phyloP scores from a whole-genome alignment of 2,797 vertebrate species.

The Coccyzus lansbergi region DNA sequence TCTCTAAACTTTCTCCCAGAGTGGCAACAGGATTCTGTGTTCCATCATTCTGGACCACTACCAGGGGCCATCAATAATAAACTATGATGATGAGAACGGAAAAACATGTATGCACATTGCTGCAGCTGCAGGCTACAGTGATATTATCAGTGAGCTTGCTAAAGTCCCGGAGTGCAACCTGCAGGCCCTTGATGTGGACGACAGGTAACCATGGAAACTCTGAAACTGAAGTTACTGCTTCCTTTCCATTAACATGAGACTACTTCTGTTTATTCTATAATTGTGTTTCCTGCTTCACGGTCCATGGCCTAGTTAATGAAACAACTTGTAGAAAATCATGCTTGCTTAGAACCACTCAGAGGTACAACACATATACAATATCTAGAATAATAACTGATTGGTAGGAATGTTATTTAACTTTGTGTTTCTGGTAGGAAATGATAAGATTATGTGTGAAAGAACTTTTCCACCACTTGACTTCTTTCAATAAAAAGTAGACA shows the following conservation, averaged over 20 bases:
- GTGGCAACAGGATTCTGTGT: constrained; percentile 85
- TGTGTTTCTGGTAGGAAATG: not conserved
- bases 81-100: constrained; percentile 88
- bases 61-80: constrained; percentile 85
- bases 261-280: constrained; percentile 6
- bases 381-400: not conserved
- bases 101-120: constrained; percentile 89
- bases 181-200: constrained; percentile 88
- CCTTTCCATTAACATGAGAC: constrained; percentile 30
- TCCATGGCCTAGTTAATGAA: constrained; percentile 2
- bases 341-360: not conserved
- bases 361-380: not conserved
- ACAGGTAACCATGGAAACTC: constrained; percentile 82
- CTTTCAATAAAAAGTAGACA: not conserved
- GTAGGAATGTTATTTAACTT: not conserved
- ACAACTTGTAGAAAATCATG: not conserved
- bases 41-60: constrained; percentile 87
- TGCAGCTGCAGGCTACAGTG: constrained; percentile 86
- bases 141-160: constrained; percentile 86
- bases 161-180: constrained; percentile 86
- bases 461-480: not conserved
- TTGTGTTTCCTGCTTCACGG: not conserved
- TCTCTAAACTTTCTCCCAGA: constrained; percentile 75
- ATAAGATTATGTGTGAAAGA: not conserved
- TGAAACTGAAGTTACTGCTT: constrained; percentile 35